Evolutionary conservation across 1,140 invertebrate species (phyloP), one percentile per base, ranked within the genome.

Genomic region (Macrobrachium rosenbergii): DNA sequence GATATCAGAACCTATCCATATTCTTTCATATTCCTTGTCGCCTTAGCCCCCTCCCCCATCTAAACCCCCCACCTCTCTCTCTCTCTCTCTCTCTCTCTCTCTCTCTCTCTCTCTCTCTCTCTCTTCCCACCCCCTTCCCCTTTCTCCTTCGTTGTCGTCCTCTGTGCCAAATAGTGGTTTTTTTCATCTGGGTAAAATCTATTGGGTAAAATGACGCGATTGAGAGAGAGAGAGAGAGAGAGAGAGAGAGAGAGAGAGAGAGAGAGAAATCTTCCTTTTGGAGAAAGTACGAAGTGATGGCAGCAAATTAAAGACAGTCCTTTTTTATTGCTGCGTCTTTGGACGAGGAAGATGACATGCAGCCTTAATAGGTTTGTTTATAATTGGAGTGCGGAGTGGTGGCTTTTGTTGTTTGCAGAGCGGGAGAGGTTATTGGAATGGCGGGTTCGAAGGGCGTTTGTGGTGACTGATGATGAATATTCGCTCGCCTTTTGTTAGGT

Each of bases 1-100:
- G 84, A 86, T 86, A 86, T 80, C 84, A 73, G 52, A 60, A 86
- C 63, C 84, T 81, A 86, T 86, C 84, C 77, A 86, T 86, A 86
- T 86, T 86, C 84, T 63, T 83, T 63, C 82, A 75, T 76, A 75
- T 83, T 76, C 62, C 58, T 83, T n/a, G 37, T n/a, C 75, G 75
- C 75, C 73, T 75, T n/a, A 23, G 52, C 17, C 75, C 52, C 52
- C 60, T 62, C 17, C 21, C 0, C 59, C 52, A 52, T 11, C 62
- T 62, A 45, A 16, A 45, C 28, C 23, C 45, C 67, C 67, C 52
- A 23, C 17, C 62, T 28, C 63, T 62, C 37, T 12, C 19, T 64
- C 64, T 17, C 17, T 52, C 45, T 52, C 23, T 80, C 28, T 63
- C 17, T 28, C 23, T 64, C 60, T 78, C 52, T 60, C n/a, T 78